Conservation (phyloP, 92 coral and sea anemone species). For the Anthopleura xanthogrammica region DNA sequence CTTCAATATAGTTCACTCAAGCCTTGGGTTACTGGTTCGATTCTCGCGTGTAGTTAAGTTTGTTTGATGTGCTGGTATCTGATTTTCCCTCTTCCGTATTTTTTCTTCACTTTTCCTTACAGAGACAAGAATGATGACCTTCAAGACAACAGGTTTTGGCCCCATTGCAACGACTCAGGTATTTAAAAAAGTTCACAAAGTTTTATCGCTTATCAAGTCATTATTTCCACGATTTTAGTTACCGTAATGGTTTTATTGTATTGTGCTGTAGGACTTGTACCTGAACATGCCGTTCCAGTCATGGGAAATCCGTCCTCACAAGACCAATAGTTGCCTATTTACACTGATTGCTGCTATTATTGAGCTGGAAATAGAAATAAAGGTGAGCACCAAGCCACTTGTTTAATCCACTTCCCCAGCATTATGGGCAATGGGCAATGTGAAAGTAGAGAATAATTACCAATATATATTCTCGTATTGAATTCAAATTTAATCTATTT, state of each 20-base stretch:
- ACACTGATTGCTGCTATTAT: constrained; percentile 89
- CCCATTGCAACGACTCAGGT: constrained; percentile 91
- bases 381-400: constrained; percentile 43
- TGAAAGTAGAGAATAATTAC: no score
- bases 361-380: constrained; percentile 89
- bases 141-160: constrained; percentile 77
- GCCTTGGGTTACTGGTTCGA: no score
- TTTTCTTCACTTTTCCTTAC: not conserved
- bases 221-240: no score
- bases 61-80: no score
- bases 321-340: constrained; percentile 83
- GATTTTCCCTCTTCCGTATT: not conserved
- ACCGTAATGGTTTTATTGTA: no score
- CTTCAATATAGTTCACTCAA: no score
- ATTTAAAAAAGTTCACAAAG: not conserved
- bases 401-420: no score
- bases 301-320: constrained; percentile 93
- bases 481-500: not conserved
- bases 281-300: constrained; percentile 98
- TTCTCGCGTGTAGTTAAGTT: no score
- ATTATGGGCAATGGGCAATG: no score
- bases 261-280: constrained; percentile 72
- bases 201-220: no score
- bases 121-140: constrained; percentile 68
- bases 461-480: no score